Conservation (phyloP, 2,113 vertebrate genomes). For the Melanocharis versteri region DNA sequence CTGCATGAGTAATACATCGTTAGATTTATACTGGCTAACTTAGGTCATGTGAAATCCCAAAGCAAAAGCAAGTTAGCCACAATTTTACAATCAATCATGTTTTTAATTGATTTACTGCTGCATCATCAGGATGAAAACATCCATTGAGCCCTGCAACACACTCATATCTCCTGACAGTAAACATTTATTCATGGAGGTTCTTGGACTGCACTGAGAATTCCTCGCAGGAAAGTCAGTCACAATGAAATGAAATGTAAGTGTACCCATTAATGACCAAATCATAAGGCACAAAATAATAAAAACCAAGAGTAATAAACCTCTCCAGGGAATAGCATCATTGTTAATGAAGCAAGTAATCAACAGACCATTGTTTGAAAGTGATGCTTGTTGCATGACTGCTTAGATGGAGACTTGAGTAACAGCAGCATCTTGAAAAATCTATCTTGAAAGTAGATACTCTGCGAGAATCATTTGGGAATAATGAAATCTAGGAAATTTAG, state of each 20-base stretch:
- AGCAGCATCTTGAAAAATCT: background rate
- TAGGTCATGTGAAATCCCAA: background rate
- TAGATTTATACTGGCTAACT: background rate
- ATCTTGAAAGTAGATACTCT: background rate
- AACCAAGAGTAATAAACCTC: constrained; percentile 24
- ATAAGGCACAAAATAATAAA: constrained; percentile 21
- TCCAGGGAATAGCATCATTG: background rate
- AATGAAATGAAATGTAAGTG: background rate
- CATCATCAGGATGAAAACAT: constrained; percentile 1
- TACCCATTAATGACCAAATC: constrained; percentile 37
- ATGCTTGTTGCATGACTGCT: constrained; percentile 12
- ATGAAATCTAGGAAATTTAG: background rate
- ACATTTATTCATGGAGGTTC: background rate
- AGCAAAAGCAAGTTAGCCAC: background rate
- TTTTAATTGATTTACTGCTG: constrained; percentile 46
- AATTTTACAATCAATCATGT: constrained; percentile 6
- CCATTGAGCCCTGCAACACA: background rate
- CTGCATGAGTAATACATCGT: background rate
- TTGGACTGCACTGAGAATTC: background rate
- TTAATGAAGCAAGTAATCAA: constrained; percentile 46
- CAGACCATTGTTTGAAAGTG: background rate
- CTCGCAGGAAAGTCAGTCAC: background rate
- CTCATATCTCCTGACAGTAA: background rate
- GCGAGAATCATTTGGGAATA: background rate
- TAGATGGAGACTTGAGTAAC: background rate